These are phyloP conservation scores for Crotalus tigris DNA, from an alignment of 2,113 vertebrate species.

Conservation along the genomic window DNA sequence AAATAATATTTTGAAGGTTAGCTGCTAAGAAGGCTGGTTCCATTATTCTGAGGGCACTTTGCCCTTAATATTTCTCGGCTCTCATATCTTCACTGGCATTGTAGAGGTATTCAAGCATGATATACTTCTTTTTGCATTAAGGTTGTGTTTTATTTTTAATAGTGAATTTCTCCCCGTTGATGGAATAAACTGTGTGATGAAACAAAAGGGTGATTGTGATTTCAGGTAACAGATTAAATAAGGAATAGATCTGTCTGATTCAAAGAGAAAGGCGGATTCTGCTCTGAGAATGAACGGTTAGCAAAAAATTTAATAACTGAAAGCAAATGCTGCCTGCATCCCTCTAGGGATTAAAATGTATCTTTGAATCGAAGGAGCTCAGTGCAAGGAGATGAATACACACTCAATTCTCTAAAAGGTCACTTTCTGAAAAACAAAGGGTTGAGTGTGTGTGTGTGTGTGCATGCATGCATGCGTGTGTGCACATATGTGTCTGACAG, in stretches of 20 bases:
- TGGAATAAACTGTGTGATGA: background rate
- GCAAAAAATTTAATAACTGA: conserved; percentile 26
- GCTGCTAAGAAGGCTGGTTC: background rate
- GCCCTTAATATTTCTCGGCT: background rate
- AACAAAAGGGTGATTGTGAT: background rate
- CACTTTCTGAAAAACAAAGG: background rate
- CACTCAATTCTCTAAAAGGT: background rate
- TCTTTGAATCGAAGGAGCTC: conserved; percentile 20
- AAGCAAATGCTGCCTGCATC: background rate
- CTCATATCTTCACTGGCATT: background rate
- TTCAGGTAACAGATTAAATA: background rate
- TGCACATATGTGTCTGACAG: background rate
- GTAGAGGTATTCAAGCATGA: background rate
- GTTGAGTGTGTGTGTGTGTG: background rate
- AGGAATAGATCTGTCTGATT: background rate
- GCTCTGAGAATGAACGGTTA: background rate
- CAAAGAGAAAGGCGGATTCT: background rate
- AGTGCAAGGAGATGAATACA: background rate
- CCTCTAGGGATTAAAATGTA: conserved; percentile 18
- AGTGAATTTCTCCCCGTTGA: background rate
- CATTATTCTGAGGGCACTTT: background rate
- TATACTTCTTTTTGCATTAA: background rate
- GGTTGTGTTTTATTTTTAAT: background rate
- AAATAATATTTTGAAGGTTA: background rate
- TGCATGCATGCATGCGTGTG: background rate